Conservation (phyloP, 23 tunicate genomes). For the Styela clava region DNA sequence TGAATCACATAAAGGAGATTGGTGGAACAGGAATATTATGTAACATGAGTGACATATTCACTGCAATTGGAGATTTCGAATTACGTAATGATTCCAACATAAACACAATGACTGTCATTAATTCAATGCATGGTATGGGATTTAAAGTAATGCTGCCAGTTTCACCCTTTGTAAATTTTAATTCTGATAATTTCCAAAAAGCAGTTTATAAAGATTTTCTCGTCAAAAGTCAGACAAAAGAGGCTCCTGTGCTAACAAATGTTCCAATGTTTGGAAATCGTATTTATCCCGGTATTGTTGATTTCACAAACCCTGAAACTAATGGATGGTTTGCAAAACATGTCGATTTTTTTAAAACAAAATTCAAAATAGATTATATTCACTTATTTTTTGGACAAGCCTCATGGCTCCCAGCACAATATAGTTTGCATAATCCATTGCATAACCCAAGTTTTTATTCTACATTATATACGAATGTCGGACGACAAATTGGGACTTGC, state of each 20-base stretch:
- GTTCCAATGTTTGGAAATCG: neutral
- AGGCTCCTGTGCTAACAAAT: conserved; percentile 39
- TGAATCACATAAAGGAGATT: conserved; percentile 7
- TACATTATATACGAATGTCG: conserved; percentile 45
- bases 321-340: conserved; percentile 31
- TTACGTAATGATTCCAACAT: conserved; percentile 25
- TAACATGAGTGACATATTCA: conserved; percentile 28
- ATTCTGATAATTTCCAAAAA: conserved; percentile 32
- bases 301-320: conserved; percentile 39
- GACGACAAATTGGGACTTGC: conserved; percentile 21
- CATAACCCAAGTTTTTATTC: conserved; percentile 55
- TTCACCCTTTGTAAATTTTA: conserved; percentile 60
- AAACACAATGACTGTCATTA: neutral
- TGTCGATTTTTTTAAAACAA: neutral
- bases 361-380: conserved; percentile 20
- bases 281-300: conserved; percentile 49
- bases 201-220: conserved; percentile 28
- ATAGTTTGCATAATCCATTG: conserved; percentile 17
- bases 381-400: conserved; percentile 58
- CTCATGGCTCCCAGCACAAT: conserved; percentile 50
- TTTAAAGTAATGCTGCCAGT: conserved; percentile 43
- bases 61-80: conserved; percentile 39
- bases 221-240: neutral
- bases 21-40: conserved; percentile 47
- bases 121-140: conserved; percentile 11